phyloP scores from a whole-genome alignment of 2,797 vertebrate species.

The Chloroceryle inda region DNA sequence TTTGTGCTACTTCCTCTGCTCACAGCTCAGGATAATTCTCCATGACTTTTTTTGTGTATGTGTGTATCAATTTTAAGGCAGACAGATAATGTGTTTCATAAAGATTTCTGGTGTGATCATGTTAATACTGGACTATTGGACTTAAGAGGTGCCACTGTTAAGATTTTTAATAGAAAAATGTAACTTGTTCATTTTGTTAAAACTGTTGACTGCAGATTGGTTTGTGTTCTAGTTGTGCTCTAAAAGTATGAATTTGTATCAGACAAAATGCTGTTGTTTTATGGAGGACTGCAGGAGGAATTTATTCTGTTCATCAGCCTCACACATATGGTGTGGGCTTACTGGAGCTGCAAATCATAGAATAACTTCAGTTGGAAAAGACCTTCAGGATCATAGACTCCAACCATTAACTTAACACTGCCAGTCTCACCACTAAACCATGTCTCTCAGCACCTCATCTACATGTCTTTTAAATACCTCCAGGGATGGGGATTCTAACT shows the following conservation, averaged over 20 bases:
- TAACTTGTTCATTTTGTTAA: neutral
- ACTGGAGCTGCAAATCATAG: neutral
- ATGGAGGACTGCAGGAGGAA: neutral
- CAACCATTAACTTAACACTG: too few species aligned
- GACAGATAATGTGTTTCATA: neutral
- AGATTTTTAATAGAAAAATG: neutral
- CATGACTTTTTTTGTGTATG: too few species aligned
- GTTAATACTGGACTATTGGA: neutral
- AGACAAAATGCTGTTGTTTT: neutral
- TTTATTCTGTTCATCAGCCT: neutral
- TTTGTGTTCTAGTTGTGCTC: neutral
- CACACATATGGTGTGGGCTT: neutral
- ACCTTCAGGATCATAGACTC: too few species aligned
- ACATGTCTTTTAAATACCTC: too few species aligned
- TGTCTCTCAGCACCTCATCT: too few species aligned
- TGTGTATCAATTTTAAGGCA: neutral
- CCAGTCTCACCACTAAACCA: too few species aligned
- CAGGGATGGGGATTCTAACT: too few species aligned
- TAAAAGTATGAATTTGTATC: neutral
- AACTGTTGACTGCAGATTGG: neutral
- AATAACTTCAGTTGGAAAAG: too few species aligned
- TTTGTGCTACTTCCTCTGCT: neutral
- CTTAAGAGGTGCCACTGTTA: neutral
- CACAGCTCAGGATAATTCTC: neutral
- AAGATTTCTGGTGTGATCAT: neutral